Evolutionary conservation across 2,113 vertebrate species (phyloP).

Genomic region (Chamaetylas fuelleborni): DNA sequence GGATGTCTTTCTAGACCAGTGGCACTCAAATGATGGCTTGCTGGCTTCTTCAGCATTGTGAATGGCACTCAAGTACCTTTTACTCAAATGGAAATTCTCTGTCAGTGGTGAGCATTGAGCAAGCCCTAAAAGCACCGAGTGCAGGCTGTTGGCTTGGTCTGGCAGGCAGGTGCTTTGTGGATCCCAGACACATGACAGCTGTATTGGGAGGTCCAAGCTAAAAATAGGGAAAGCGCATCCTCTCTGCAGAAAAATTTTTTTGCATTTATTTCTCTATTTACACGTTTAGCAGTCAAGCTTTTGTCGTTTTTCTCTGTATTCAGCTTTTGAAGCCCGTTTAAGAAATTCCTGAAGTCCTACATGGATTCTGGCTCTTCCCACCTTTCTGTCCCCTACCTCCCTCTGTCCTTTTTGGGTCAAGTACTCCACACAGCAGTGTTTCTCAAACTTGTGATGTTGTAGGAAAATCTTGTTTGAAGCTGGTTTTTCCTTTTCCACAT

Average conservation of each 20-base stretch:
- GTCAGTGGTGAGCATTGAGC: background rate
- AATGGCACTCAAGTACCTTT: background rate
- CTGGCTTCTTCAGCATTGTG: background rate
- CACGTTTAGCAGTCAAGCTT: background rate
- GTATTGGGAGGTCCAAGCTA: background rate
- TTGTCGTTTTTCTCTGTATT: background rate
- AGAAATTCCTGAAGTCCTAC: background rate
- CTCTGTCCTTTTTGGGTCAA: background rate
- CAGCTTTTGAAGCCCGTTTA: background rate
- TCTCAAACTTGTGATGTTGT: background rate
- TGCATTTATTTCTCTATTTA: background rate
- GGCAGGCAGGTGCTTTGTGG: background rate
- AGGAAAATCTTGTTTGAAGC: background rate
- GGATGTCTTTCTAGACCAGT: background rate
- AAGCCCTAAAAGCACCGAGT: rapidly evolving
- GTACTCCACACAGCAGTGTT: background rate
- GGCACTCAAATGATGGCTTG: background rate
- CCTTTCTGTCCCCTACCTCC: background rate
- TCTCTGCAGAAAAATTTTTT: background rate
- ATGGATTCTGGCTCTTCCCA: background rate
- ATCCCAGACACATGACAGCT: background rate
- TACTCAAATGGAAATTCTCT: background rate
- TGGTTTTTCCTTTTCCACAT: background rate
- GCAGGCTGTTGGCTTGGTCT: background rate
- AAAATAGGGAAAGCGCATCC: background rate